Conservation (phyloP, 1,140 invertebrate genomes). For the Bombus sylvicola region DNA sequence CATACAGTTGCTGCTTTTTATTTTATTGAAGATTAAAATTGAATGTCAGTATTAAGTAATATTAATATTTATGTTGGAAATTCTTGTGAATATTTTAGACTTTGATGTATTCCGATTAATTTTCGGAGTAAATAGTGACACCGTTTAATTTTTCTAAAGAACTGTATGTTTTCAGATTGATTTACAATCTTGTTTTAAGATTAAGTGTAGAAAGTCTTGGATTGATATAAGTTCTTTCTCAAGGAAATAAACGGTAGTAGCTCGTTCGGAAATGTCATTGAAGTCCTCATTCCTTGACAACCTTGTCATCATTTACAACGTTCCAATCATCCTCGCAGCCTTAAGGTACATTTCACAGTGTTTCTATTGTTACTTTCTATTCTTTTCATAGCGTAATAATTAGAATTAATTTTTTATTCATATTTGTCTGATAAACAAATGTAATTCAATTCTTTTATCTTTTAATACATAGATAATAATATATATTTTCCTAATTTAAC, state of each 20-base stretch:
- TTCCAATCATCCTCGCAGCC: not conserved
- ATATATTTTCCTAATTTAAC: not conserved
- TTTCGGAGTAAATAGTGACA: no score
- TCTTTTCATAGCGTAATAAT: not conserved
- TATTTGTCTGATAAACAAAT: not conserved
- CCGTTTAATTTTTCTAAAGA: not conserved
- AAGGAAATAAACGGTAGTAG: not conserved
- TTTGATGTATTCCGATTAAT: not conserved
- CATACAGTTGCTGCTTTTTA: not conserved
- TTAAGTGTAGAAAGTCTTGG: not conserved
- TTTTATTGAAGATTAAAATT: not conserved
- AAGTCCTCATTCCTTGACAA: not conserved
- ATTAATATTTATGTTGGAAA: not conserved
- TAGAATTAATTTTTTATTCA: not conserved
- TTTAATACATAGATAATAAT: no score
- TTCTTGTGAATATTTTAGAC: not conserved
- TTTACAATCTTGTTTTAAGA: not conserved
- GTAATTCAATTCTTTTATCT: not conserved
- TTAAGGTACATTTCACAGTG: not conserved
- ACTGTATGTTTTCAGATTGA: not conserved
- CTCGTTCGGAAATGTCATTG: not conserved
- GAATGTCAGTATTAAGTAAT: not conserved
- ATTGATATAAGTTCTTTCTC: not conserved
- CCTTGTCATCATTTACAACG: conserved; percentile 1
- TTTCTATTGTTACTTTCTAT: not conserved